Evolutionary conservation across 2,113 vertebrate genomes (phyloP).

Genomic region (Notarius lentiginosus): DNA sequence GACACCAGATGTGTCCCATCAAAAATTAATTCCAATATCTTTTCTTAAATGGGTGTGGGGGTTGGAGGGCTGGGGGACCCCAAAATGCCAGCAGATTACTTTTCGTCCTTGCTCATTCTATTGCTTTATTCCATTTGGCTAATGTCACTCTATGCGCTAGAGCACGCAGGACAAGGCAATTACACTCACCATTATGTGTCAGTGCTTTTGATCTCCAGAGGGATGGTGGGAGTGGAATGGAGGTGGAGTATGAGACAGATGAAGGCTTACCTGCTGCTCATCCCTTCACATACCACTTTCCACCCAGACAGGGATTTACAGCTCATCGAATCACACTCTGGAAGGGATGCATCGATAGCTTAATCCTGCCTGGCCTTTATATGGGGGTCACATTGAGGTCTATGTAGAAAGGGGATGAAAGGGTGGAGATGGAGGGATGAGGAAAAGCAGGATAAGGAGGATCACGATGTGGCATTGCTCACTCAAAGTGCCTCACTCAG

Average conservation of each 20-base stretch:
- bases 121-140: slow-evolving; percentile 60
- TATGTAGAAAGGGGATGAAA: slow-evolving; percentile 67
- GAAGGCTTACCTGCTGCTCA: slow-evolving; percentile 66
- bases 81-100: slow-evolving; percentile 47
- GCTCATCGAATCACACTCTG: slow-evolving; percentile 50
- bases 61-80: neutral
- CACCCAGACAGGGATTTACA: slow-evolving; percentile 72
- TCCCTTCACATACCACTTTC: slow-evolving; percentile 53
- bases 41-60: neutral
- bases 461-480: slow-evolving; percentile 54
- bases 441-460: slow-evolving; percentile 58
- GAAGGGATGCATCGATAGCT: slow-evolving; percentile 65
- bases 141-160: slow-evolving; percentile 51
- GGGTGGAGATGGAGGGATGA: slow-evolving; percentile 47
- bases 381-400: slow-evolving; percentile 39
- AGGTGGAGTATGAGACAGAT: slow-evolving; percentile 65
- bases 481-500: slow-evolving; percentile 38
- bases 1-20: slow-evolving; percentile 24
- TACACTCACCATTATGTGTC: slow-evolving; percentile 64
- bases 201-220: slow-evolving; percentile 63
- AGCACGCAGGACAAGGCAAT: slow-evolving; percentile 67
- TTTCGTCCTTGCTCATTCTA: slow-evolving; percentile 8
- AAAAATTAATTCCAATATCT: slow-evolving; percentile 35
- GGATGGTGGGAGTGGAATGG: slow-evolving; percentile 43
- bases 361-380: slow-evolving; percentile 77